phyloP scores from a whole-genome alignment of 2,797 vertebrate species.

The Pangasius krempfi region DNA sequence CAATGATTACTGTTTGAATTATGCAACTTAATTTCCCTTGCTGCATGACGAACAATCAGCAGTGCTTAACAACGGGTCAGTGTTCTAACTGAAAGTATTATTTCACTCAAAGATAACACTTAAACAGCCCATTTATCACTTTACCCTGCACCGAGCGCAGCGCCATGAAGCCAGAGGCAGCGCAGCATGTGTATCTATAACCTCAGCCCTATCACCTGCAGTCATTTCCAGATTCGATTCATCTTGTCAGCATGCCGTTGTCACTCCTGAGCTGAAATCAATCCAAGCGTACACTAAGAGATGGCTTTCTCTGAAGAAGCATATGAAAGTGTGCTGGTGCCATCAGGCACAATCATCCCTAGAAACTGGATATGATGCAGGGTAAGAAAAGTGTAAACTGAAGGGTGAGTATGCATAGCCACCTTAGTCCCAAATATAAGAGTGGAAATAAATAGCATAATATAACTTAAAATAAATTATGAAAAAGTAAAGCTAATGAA shows the following conservation, averaged over 20 bases:
- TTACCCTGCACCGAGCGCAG: slow-evolving; percentile 14
- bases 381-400: neutral
- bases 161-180: slow-evolving; percentile 42
- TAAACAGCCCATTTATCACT: slow-evolving; percentile 1
- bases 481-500: neutral
- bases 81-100: slow-evolving; percentile 45
- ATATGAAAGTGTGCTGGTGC: slow-evolving; percentile 25
- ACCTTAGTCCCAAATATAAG: neutral
- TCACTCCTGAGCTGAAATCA: slow-evolving; percentile 70
- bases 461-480: neutral
- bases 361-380: slow-evolving; percentile 16
- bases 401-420: neutral
- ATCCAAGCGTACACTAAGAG: slow-evolving; percentile 68
- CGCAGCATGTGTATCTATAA: slow-evolving; percentile 43
- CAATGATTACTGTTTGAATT: slow-evolving; percentile 51
- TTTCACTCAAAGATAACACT: slow-evolving; percentile 29
- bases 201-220: slow-evolving; percentile 45
- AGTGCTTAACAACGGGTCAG: slow-evolving; percentile 47
- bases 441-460: neutral
- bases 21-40: slow-evolving; percentile 52
- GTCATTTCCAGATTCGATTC: slow-evolving; percentile 72
- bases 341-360: slow-evolving; percentile 22
- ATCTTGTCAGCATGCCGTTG: slow-evolving; percentile 67
- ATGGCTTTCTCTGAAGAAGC: slow-evolving; percentile 59
- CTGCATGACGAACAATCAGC: slow-evolving; percentile 42